Evolutionary conservation across 1,140 invertebrate genomes (phyloP), one percentile per base, ranked within the genome.

Genomic region (Lepidurus apus): DNA sequence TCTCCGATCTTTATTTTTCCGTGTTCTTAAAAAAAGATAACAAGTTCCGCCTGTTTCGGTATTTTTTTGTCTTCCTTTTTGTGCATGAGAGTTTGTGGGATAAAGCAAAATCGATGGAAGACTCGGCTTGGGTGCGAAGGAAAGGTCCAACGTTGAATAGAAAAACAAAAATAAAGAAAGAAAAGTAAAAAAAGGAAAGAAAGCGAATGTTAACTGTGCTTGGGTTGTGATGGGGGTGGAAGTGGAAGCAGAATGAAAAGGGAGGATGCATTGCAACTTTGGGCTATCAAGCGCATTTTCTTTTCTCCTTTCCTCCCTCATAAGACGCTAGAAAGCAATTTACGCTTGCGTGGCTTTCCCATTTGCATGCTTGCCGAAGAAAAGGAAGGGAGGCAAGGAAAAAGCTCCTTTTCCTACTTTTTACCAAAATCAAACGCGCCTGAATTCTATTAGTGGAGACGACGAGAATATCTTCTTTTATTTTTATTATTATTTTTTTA

Each of bases 91-190:
- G 53, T 21, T 65, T 65, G 17, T 65, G 3, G 53, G 53, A 11
- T 65, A 65, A 21, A 65, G n/a, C 53, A 65, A 65, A 65, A 65
- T 65, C 53, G 53, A 65, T 65, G 53, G 21, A 65, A 65, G 53
- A 65, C 53, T 65, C 53, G 10, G 17, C 17, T n/a, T 21, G 17
- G 53, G 53, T 65, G 53, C 53, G 53, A n/a, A n/a, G 53, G 53
- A 21, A n/a, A n/a, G 53, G 53, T 13, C 53, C 53, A 9, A 65
- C 53, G 13, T 65, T 65, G 34, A 34, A 34, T 34, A 34, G 34
- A 2, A 34, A 34, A 34, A 34, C 34, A 34, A 34, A 34, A 65
- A 65, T 13, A 65, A 21, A 65, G 21, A 65, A 65, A n/a, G 6
- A 21, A 65, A 65, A 21, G 13, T 9, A 65, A 65, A 65, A 65